Evolutionary conservation across 2,113 vertebrate species (phyloP).

Genomic region (Galbula dea): DNA sequence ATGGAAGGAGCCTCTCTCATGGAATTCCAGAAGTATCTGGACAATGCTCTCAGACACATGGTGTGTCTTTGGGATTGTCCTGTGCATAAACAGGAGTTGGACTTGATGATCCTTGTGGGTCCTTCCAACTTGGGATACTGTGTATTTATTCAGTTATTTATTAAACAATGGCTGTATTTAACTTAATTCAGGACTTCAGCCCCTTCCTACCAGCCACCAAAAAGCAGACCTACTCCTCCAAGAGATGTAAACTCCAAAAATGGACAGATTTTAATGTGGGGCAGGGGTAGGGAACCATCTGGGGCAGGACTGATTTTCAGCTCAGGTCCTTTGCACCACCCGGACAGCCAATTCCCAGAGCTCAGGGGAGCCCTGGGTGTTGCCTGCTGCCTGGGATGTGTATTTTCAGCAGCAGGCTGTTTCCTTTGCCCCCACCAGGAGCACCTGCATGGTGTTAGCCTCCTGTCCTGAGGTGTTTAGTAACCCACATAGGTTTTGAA

Average conservation of each 20-base stretch:
- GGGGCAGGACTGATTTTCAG: rapidly evolving
- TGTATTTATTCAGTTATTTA: too few species aligned
- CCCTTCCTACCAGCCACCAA: background rate
- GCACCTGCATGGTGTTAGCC: background rate
- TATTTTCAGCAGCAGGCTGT: background rate
- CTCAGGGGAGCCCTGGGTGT: background rate
- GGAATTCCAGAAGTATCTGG: too few species aligned
- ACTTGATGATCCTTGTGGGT: too few species aligned
- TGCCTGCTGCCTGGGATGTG: rapidly evolving
- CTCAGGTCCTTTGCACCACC: rapidly evolving
- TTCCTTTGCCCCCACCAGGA: background rate
- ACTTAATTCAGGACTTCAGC: background rate
- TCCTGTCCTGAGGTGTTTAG: background rate
- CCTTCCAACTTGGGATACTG: too few species aligned
- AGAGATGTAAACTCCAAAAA: background rate
- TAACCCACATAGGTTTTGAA: conserved; percentile 30
- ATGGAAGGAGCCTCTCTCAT: background rate
- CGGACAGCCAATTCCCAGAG: background rate
- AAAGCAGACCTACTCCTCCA: background rate
- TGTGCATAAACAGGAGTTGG: too few species aligned
- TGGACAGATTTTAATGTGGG: background rate
- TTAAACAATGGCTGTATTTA: too few species aligned
- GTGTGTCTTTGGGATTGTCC: too few species aligned
- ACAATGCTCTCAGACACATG: too few species aligned
- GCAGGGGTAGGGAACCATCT: rapidly evolving